Evolutionary conservation across 2,888 invertebrate genomes (phyloP), one percentile per base, ranked within the genome.

Genomic region (Artemia sinica): DNA sequence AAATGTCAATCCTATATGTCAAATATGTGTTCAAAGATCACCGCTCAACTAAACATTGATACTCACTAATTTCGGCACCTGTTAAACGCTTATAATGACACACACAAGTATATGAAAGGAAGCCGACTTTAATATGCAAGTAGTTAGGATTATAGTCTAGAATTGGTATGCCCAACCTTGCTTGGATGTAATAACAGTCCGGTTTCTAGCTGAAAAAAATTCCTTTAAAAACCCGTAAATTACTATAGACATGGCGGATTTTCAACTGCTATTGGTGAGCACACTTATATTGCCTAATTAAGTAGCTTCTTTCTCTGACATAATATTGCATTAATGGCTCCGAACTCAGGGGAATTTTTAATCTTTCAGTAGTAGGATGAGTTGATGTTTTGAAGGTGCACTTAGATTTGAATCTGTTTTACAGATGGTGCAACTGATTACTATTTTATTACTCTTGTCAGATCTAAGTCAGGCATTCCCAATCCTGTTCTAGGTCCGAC

Each of bases 1-100:
- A 58, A 58, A 28, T 58, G 63, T 58, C 63, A 58, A 58, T 58
- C 63, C 14, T 58, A 11, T 58, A 28, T 58, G 63, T 58, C 63
- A 58, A 58, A 58, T 58, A 58, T n/a, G n/a, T 28, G 63, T 18
- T 28, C 63, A 58, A 58, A 58, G 63, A 58, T 58, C 63, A 58
- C 14, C 63, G n/a, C 28, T 58, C 14, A 58, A 41, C 41, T 41
- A 41, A 41, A 41, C 41, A 41, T 41, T 41, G 41, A 41, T 41
- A 41, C 41, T 41, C 41, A 41, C 41, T 41, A 41, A 41, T 41
- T 41, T 41, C 41, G 41, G 63, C 28, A 58, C 63, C 28, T 58
- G 63, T n/a, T 41, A 41, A 41, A 41, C 41, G 41, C 41, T 41
- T 41, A 41, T 58, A 58, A 58, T 58, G 63, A 58, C 63, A 58